Conservation (phyloP, 2,113 vertebrate species). For the Desmodus rotundus region DNA sequence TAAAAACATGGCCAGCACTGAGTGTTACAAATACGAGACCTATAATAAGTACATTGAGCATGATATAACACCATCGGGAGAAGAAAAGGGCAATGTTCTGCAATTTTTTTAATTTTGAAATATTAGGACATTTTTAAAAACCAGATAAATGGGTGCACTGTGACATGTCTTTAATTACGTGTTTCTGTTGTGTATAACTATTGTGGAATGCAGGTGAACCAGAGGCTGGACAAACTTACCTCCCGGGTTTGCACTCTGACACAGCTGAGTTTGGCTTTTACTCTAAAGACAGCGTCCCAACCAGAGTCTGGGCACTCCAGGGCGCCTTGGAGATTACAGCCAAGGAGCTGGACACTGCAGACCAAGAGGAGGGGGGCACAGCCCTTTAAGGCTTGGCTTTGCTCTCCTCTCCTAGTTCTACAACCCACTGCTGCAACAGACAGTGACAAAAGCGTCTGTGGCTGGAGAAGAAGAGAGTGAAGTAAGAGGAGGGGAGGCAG, state of each 20-base stretch:
- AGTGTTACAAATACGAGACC: neutral
- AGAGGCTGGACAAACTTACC: neutral
- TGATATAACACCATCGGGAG: neutral
- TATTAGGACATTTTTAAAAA: neutral
- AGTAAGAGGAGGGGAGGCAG: neutral
- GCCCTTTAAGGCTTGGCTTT: neutral
- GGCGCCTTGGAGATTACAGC: neutral
- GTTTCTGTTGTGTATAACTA: conserved; percentile 12
- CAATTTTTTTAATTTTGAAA: neutral
- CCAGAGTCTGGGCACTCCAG: neutral
- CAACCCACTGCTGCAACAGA: neutral
- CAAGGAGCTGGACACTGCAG: neutral
- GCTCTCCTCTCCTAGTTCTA: neutral
- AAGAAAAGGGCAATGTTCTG: neutral
- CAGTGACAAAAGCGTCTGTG: neutral
- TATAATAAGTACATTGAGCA: neutral
- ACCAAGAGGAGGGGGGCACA: neutral
- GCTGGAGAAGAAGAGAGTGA: neutral
- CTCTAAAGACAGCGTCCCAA: neutral
- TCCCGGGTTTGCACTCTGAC: neutral
- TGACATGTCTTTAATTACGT: conserved; percentile 10
- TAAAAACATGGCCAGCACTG: neutral
- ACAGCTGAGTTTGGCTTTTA: neutral
- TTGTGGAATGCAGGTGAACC: conserved; percentile 4
- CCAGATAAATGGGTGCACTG: neutral